These are phyloP conservation scores for human (Homo sapiens) DNA, from an alignment of 2,113 vertebrate genomes.

Conservation along the genomic window DNA sequence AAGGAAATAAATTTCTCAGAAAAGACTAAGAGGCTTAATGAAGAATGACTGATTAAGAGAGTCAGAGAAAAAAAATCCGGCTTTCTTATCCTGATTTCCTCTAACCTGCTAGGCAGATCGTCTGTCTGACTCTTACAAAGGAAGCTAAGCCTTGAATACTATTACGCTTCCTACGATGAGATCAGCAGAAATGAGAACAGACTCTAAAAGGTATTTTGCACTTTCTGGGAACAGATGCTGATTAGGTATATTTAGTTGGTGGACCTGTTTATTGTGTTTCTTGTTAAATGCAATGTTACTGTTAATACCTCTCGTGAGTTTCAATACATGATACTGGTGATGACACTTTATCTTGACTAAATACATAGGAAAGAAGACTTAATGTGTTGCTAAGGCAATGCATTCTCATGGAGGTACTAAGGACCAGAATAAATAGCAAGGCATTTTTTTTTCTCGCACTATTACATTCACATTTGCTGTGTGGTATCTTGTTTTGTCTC, in stretches of 20 bases:
- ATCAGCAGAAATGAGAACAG: neutral
- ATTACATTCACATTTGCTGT: neutral
- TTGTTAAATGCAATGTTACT: slow-evolving; percentile 35
- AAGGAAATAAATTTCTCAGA: neutral
- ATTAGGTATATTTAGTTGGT: slow-evolving; percentile 33
- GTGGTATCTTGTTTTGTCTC: neutral
- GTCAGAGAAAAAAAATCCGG: neutral
- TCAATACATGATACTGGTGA: neutral
- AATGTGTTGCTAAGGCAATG: slow-evolving; percentile 1
- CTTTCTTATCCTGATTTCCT: neutral
- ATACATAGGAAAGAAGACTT: neutral
- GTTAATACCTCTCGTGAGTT: slow-evolving; percentile 5
- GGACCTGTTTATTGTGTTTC: slow-evolving; percentile 37
- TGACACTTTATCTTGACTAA: slow-evolving; percentile 21
- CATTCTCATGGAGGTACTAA: neutral
- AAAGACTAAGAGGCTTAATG: neutral
- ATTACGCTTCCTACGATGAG: neutral
- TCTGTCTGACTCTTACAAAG: neutral
- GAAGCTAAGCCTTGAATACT: neutral
- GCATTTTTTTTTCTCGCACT: neutral
- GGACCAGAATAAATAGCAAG: neutral
- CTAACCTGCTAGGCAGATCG: neutral
- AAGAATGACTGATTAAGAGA: neutral
- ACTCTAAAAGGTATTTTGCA: slow-evolving; percentile 7
- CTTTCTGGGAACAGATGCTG: slow-evolving; percentile 22